phyloP scores from a whole-genome alignment of 2,888 invertebrate species.

The Mesorhabditis spiculigera region DNA sequence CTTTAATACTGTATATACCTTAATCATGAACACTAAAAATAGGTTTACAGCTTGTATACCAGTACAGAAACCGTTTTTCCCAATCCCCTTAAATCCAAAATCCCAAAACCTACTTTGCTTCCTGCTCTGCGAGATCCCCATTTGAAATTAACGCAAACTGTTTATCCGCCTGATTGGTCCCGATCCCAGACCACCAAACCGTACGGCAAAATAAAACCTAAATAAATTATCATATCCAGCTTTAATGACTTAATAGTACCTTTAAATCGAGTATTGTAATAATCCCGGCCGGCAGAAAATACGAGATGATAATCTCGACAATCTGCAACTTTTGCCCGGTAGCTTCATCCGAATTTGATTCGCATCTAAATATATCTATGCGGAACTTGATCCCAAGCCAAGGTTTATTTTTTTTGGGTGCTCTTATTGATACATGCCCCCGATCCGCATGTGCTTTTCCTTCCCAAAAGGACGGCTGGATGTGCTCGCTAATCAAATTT shows the following conservation, averaged over 20 bases:
- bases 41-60: no score
- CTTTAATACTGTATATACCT: no score
- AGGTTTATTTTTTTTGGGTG: no score
- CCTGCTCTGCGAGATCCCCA: neutral
- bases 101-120: neutral
- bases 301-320: constrained; percentile 46
- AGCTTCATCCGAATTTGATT: neutral
- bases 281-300: constrained; percentile 47
- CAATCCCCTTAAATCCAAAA: no score
- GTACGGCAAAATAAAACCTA: constrained; percentile 2
- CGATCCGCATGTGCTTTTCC: no score
- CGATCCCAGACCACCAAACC: neutral
- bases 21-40: no score
- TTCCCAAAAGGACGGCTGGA: no score
- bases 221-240: neutral
- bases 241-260: constrained; percentile 16
- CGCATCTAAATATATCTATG: neutral
- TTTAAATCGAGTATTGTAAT: constrained; percentile 48
- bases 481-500: no score
- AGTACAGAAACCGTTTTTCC: no score
- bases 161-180: neutral
- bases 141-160: constrained; percentile 3
- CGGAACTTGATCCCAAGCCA: neutral
- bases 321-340: constrained; percentile 39
- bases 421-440: no score